A percentile compares a stretch with the other conserved stretches of the same genome.
Evolutionary conservation across 2,113 vertebrate genomes (phyloP).

Genomic region (Thamnophis sirtalis): DNA sequence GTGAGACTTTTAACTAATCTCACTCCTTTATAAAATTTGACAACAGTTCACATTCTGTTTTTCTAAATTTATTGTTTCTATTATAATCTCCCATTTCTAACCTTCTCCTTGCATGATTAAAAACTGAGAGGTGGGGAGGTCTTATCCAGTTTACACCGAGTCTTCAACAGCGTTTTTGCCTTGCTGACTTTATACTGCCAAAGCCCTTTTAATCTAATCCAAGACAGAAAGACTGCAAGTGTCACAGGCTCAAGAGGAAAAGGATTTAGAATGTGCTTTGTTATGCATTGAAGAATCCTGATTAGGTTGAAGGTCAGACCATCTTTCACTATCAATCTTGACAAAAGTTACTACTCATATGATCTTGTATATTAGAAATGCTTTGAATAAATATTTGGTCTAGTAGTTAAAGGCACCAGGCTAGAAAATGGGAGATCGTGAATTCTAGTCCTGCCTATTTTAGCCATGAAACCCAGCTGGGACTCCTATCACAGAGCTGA

Average conservation of each 20-base stretch:
- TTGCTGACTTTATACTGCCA: neutral
- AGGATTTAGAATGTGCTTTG: neutral
- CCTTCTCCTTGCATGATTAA: neutral
- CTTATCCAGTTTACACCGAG: neutral
- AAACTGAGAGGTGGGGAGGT: neutral
- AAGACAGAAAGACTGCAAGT: slow-evolving; percentile 20
- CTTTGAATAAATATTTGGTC: neutral
- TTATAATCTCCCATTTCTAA: neutral
- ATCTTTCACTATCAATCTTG: neutral
- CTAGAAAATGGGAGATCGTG: neutral
- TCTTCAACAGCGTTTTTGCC: neutral
- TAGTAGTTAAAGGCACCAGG: neutral
- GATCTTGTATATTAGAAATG: neutral
- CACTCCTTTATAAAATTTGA: neutral
- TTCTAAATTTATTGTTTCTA: neutral
- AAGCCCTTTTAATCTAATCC: slow-evolving; percentile 1
- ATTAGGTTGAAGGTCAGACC: neutral
- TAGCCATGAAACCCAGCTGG: neutral
- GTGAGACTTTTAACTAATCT: neutral
- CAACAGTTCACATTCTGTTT: neutral
- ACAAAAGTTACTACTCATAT: neutral
- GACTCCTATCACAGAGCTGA: neutral
- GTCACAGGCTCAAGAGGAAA: slow-evolving; percentile 2
- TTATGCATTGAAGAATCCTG: neutral
- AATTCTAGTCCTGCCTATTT: neutral